These are phyloP conservation scores for Planococcus citri DNA, from an alignment of 1,140 invertebrate genomes.

Conservation along the genomic window DNA sequence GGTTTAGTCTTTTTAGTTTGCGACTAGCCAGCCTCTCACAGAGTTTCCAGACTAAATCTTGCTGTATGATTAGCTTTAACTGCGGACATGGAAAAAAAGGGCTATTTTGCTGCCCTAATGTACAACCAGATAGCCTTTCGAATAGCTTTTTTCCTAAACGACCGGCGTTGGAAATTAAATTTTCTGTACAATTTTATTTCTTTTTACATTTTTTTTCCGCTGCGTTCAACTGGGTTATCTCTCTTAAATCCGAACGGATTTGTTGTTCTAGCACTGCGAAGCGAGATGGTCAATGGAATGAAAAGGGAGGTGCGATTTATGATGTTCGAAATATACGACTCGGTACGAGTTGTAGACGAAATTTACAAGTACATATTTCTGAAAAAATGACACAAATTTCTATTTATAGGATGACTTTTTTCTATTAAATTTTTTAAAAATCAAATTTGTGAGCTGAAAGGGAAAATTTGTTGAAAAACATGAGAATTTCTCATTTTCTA, in stretches of 20 bases:
- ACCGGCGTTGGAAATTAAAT: slow-evolving; percentile 9
- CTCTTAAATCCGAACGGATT: neutral
- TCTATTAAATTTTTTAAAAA: too few relatives aligned
- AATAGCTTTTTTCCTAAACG: slow-evolving; percentile 13
- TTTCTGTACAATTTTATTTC: slow-evolving; percentile 12
- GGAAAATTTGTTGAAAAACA: too few relatives aligned
- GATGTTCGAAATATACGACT: too few relatives aligned
- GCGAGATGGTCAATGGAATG: too few relatives aligned
- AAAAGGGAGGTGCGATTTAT: too few relatives aligned
- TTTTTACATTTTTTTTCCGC: slow-evolving; percentile 5
- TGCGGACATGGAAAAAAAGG: slow-evolving; percentile 16
- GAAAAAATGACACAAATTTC: too few relatives aligned
- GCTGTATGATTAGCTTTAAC: slow-evolving; percentile 17
- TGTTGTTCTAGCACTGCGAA: neutral
- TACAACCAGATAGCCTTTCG: slow-evolving; percentile 12
- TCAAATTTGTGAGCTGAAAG: too few relatives aligned
- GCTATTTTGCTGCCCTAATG: slow-evolving; percentile 12
- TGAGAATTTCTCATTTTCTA: too few relatives aligned
- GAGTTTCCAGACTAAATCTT: slow-evolving; percentile 11
- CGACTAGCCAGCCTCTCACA: neutral
- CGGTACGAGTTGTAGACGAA: too few relatives aligned
- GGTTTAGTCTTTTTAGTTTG: neutral
- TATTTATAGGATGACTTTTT: too few relatives aligned
- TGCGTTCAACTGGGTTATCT: neutral
- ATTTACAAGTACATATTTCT: too few relatives aligned